These are phyloP conservation scores for Paraescarpia echinospica DNA, from an alignment of 1,140 invertebrate genomes.

Conservation along the genomic window DNA sequence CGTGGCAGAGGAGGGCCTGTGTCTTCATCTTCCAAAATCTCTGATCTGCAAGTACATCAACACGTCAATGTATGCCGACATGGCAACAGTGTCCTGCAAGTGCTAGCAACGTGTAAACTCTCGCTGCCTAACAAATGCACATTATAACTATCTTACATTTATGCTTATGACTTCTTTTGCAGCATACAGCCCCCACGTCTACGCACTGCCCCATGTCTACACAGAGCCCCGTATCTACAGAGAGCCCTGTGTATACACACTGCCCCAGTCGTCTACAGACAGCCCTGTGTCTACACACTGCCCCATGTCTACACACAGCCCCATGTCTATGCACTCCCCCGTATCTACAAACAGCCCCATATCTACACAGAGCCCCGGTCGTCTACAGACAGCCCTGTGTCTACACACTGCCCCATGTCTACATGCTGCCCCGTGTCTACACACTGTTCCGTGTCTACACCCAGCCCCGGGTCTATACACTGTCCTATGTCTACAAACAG, in stretches of 20 bases:
- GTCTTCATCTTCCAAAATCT: background rate
- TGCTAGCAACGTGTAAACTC: background rate
- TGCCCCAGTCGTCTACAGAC: too few species aligned
- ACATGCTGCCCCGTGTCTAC: background rate
- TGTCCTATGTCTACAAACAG: too few species aligned
- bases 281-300: too few species aligned
- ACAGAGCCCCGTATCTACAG: too few species aligned
- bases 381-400: too few species aligned
- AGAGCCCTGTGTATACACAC: too few species aligned
- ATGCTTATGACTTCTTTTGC: background rate
- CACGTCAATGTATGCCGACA: background rate
- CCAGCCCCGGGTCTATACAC: too few species aligned
- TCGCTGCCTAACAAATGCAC: background rate
- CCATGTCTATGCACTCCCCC: background rate
- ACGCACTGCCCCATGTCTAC: too few species aligned
- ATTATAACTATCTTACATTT: background rate
- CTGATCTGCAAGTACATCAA: background rate
- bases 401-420: background rate
- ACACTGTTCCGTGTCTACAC: too few species aligned
- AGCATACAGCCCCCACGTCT: too few species aligned
- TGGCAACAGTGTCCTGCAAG: background rate
- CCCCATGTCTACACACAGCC: background rate
- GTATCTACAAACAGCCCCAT: too few species aligned
- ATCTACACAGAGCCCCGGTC: too few species aligned
- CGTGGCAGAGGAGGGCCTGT: background rate